Evolutionary conservation across 2,113 vertebrate genomes (phyloP).

Genomic region (Melanocharis versteri): DNA sequence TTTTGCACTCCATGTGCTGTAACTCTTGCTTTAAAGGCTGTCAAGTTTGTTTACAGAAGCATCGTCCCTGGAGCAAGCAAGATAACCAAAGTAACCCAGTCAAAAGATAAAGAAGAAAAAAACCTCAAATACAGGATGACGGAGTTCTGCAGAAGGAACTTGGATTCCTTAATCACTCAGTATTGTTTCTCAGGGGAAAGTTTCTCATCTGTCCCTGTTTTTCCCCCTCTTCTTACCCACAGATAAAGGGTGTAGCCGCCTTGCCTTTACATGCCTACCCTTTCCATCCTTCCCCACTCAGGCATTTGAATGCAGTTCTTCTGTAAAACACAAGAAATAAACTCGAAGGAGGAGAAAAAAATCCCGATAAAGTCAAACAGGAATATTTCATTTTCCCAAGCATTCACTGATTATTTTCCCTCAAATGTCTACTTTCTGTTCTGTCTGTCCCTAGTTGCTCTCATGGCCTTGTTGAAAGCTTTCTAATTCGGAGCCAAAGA

Average conservation of each 20-base stretch:
- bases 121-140: not conserved
- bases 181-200: not conserved
- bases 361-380: rapidly evolving
- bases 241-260: not conserved
- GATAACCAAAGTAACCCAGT: not conserved
- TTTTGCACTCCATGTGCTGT: not conserved
- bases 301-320: not conserved
- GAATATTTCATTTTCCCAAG: not conserved
- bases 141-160: not conserved
- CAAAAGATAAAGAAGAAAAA: not conserved
- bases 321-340: not conserved
- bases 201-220: not conserved
- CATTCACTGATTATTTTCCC: not conserved
- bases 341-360: rapidly evolving
- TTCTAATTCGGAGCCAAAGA: not conserved
- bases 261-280: not conserved
- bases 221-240: rapidly evolving
- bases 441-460: not conserved
- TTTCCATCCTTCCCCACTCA: not conserved
- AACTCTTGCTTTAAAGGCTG: not conserved
- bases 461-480: not conserved
- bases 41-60: not conserved
- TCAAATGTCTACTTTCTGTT: not conserved
- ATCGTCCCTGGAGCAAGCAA: not conserved
- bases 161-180: not conserved